A percentile compares a stretch with the other conserved stretches of the same genome.
Conservation (phyloP, 1,140 invertebrate genomes). For the Galendromus occidentalis region DNA sequence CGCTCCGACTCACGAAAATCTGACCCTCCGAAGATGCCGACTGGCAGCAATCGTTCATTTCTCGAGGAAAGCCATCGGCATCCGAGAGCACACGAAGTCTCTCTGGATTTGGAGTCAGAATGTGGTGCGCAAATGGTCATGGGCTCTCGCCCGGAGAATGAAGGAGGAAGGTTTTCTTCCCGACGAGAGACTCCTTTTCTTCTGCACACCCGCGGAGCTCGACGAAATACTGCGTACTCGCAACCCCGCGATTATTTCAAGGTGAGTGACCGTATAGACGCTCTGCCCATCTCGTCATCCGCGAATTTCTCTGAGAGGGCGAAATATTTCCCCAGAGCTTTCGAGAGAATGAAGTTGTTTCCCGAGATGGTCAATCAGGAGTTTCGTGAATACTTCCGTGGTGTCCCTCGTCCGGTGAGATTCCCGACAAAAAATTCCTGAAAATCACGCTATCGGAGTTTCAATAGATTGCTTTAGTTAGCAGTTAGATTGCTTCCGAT, state of each 20-base stretch:
- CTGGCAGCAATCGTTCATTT: not conserved
- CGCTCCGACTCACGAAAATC: too few species aligned
- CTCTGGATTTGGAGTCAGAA: conserved; percentile 31
- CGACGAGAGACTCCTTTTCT: conserved; percentile 42
- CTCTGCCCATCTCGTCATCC: not conserved
- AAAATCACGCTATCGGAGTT: too few species aligned
- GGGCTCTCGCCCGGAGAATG: conserved; percentile 38
- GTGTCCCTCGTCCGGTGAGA: not conserved
- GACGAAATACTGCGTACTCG: conserved; percentile 34
- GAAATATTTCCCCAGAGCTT: conserved; percentile 36
- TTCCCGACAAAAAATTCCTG: too few species aligned
- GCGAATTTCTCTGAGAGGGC: not conserved
- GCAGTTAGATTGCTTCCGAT: too few species aligned
- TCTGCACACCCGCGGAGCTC: conserved; percentile 45
- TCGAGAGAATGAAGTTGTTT: conserved; percentile 37
- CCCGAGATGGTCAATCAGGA: conserved; percentile 35
- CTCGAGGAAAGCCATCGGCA: not conserved
- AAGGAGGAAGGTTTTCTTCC: conserved; percentile 42
- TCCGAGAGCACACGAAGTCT: conserved; percentile 19
- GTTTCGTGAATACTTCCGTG: conserved; percentile 35
- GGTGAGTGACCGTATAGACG: conserved; percentile 32
- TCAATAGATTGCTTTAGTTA: too few species aligned
- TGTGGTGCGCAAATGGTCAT: conserved; percentile 38
- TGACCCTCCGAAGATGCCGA: not conserved
- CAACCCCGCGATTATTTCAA: conserved; percentile 38